Base-by-base conservation (phyloP, 2,797 vertebrate species). In the Hydrophis major region DNA sequence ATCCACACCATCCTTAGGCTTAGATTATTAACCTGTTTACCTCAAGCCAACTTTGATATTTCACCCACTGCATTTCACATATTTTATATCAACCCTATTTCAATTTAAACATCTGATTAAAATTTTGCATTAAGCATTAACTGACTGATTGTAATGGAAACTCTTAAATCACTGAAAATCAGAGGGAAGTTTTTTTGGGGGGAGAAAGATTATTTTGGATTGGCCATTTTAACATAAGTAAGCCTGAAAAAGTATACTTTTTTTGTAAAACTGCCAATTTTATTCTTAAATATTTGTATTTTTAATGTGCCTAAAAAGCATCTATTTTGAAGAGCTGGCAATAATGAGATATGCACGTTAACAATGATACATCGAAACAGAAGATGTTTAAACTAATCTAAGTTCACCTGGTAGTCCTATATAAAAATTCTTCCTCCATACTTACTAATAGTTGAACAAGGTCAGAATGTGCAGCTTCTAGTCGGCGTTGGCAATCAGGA, bases 401-500 rank as follows among this genome's bases (percentile, higher is more conserved):
- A 92, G 91, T 74, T 22, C 91, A 55, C 25, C 25, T 91, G 59
- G 55, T 16, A 89, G 18, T 90, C 61, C 37, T 59, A 61, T 11
- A 56, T 16, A 53, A 66, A 28, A 55, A 42, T 2, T 57, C 89
- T 4, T 37, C 32, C 88, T 60, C 47, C 91, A n/a, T 93, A 97
- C 98, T 99, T 97, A 99, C 99, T 96, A 99, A 95, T 88, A 99
- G 91, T 69, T 99, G 98, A 18, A 95, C 89, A 95, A 99, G 99
- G 88, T 99, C 99, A 20, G 96, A 96, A 22, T 98, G 98, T 25
- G 99, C 99, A 0, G 96, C 94, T 94, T 97, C 97, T 97, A 99
- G 97, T 92, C 99, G 98, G 86, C 98, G 98, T 90, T 98, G 98
- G 96, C 98, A 99, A 96, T 99, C 99, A 28, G 98, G 99, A 96